These are phyloP conservation scores for Osmerus mordax DNA, from an alignment of 2,113 vertebrate species.

Conservation along the genomic window DNA sequence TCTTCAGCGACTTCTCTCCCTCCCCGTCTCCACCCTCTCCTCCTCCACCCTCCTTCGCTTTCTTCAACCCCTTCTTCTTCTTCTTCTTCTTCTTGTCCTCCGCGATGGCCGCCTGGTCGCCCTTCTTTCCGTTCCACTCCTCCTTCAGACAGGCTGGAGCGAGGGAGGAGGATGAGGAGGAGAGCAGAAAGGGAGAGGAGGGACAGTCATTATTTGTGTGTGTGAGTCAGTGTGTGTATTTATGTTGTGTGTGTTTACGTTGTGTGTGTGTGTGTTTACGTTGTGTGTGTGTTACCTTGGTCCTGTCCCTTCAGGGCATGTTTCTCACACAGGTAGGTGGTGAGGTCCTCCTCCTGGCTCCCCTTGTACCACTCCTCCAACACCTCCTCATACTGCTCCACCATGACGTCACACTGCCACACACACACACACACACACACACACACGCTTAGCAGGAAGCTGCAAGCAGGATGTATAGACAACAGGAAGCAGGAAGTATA, in stretches of 20 bases:
- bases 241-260: not conserved
- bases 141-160: conserved; percentile 60
- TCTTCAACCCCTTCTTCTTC: conserved; percentile 73
- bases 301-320: conserved; percentile 92
- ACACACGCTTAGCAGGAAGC: conserved; percentile 6
- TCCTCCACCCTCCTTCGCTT: conserved; percentile 61
- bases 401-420: conserved; percentile 64
- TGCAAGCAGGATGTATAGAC: not conserved
- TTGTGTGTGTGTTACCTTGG: conserved; percentile 65
- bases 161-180: not conserved
- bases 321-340: conserved; percentile 85
- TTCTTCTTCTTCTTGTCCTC: conserved; percentile 75
- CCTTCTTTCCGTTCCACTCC: conserved; percentile 80
- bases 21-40: conserved; percentile 61
- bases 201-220: not conserved
- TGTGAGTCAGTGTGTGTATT: not conserved
- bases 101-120: conserved; percentile 72
- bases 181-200: not conserved
- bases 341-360: conserved; percentile 89
- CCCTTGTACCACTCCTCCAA: conserved; percentile 97
- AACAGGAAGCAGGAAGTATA: not conserved
- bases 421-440: not conserved
- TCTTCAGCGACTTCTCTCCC: conserved; percentile 50
- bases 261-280: not conserved
- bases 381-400: conserved; percentile 92